Base-by-base conservation (phyloP, 1,140 invertebrate species). In the Drosophila quadrilineata region DNA sequence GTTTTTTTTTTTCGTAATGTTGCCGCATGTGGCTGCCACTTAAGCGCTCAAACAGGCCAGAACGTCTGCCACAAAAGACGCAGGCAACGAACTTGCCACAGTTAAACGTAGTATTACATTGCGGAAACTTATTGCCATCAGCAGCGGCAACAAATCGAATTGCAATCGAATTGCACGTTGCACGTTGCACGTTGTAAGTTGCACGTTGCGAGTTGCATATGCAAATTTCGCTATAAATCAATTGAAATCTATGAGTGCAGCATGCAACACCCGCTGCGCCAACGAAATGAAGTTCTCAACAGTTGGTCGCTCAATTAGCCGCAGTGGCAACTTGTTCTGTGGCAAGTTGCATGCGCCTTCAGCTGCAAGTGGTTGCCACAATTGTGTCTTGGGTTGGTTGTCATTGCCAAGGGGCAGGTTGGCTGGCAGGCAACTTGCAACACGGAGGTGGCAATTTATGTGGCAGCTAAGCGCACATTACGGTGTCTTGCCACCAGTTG, bases 191-290 rank as follows among this genome's bases (percentile, higher is more conserved):
- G 29, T 6, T 22, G 33, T 26, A 76, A 52, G 31, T 68, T 65
- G 56, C 41, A 45, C 45, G 48, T 19, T 22, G 31, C 35, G 28
- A 43, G 41, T 12, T 26, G 75, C 71, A 68, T 79, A 85, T 85
- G 79, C 80, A 85, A 85, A 85, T 85, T 79, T 84, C 28, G 58
- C 79, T 74, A 85, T 85, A 85, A 86, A 85, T 85, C 79, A 84
- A 74, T 12, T n/a, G 53, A 12, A 46, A 56, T 73, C 79, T 64
- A 71, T 69, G 53, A 16, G n/a, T 17, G 50, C 48, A 38, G 17
- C 21, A n/a, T 24, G 45, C 29, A 16, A 26, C 16, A n/a, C 74
- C 79, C 43, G 79, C 79, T 85, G 79, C 53, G 79, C 22, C 6
- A 52, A 21, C 75, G 63, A 85, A 85, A 85, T 86, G 54, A 67